Conservation (phyloP, 2,888 invertebrate species). For the Chrysotoxum bicinctum region DNA sequence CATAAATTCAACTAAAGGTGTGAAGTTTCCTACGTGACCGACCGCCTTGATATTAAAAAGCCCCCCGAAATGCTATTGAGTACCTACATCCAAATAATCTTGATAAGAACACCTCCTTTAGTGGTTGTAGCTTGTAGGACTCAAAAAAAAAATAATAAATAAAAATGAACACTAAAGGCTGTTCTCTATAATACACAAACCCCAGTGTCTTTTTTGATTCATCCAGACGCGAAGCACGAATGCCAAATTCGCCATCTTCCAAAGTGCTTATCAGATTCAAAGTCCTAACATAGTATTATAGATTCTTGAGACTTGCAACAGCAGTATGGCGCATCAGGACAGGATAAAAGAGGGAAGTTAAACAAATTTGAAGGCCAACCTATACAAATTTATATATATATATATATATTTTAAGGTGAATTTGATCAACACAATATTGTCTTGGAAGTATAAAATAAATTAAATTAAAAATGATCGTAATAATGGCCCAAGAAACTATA, state of each 20-base stretch:
- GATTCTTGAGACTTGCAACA: slow-evolving; percentile 1
- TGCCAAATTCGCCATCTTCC: slow-evolving; percentile 50
- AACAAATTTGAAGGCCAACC: slow-evolving; percentile 65
- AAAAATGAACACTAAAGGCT: slow-evolving; percentile 25
- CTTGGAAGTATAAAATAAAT: neutral
- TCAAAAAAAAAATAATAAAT: neutral
- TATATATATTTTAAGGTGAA: slow-evolving; percentile 5
- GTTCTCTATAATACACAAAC: neutral
- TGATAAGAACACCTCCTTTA: slow-evolving; percentile 50
- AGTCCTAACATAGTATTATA: slow-evolving; percentile 41
- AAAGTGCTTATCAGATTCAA: slow-evolving; percentile 57
- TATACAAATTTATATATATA: slow-evolving; percentile 1
- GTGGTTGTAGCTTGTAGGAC: neutral
- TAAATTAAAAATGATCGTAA: too few species aligned
- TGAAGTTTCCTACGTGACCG: slow-evolving; percentile 68
- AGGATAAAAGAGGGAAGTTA: slow-evolving; percentile 17
- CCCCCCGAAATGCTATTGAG: slow-evolving; percentile 33
- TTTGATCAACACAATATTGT: neutral
- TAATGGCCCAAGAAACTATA: too few species aligned
- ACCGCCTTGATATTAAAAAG: slow-evolving; percentile 60
- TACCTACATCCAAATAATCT: slow-evolving; percentile 54
- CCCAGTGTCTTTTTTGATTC: slow-evolving; percentile 24
- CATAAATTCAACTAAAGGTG: slow-evolving; percentile 67
- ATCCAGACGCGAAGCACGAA: slow-evolving; percentile 43
- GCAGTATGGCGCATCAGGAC: neutral